Evolutionary conservation across 2,888 invertebrate genomes (phyloP), one percentile per base, ranked within the genome.

Genomic region (Timandra comae): DNA sequence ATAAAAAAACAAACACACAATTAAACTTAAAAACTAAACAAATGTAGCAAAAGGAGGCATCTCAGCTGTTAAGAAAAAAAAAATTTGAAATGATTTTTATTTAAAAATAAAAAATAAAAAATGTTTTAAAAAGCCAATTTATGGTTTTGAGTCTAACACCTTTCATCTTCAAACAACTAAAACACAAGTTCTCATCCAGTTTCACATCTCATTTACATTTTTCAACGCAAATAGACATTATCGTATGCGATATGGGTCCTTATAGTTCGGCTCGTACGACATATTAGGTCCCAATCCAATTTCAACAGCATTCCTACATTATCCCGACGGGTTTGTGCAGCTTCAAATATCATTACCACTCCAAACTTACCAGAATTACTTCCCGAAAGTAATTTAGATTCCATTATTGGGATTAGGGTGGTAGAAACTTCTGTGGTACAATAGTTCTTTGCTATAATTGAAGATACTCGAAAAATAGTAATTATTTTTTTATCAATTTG

Each of bases 211-310:
- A 30, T 27, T 11, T 27, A 9, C 20, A 34, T 30, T 41, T 41
- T 25, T 29, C 34, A 35, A 35, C 29, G 38, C 41, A 41, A 41
- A 40, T 40, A 40, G 37, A 34, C 37, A 34, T 41, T 38, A 33
- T 28, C 9, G 9, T 21, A 20, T 21, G 21, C 32, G 24, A 37
- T 22, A 35, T 21, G 23, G 23, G 24, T 30, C 34, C 34, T 33
- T 23, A 35, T 24, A 11, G 9, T 10, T 24, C 1, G 24, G 4
- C 16, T 16, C 16, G 16, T 43, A 11, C 16, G 4, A 5, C 16
- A 6, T 43, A 44, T 50, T 46, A 53, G 41, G 49, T 58, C 61
- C 57, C 57, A 49, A 50, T 56, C 44, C 62, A 62, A 62, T 62
- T 58, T 52, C 49, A 45, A 32, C 46, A 33, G 38, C 38, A 43